phyloP scores from a whole-genome alignment of 2,797 vertebrate species.

The Setipinna tenuifilis region DNA sequence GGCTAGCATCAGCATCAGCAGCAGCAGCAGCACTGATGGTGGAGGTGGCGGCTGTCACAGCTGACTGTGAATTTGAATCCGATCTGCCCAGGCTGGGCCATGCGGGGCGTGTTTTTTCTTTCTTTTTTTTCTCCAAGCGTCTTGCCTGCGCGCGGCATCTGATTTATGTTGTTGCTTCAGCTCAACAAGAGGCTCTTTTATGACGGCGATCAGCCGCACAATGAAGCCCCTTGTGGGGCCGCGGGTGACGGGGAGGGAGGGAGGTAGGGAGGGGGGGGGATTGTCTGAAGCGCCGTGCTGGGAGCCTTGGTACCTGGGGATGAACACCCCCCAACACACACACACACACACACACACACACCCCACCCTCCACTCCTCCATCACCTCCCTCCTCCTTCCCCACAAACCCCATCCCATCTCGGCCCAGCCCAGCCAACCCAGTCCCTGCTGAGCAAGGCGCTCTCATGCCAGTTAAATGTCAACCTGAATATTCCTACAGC shows the following conservation, averaged over 20 bases:
- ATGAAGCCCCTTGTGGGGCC: constrained; percentile 16
- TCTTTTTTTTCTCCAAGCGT: too few species aligned
- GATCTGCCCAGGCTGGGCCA: neutral
- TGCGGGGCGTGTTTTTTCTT: neutral
- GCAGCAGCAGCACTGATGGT: neutral
- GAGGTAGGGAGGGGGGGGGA: too few species aligned
- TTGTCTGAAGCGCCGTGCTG: neutral
- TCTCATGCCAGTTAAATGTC: constrained; percentile 9
- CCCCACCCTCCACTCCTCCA: neutral
- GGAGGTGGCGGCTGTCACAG: neutral
- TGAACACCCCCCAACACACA: neutral
- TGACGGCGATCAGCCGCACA: neutral
- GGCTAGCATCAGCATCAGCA: neutral
- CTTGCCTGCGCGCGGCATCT: neutral
- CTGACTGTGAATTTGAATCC: constrained; percentile 2
- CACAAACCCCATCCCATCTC: too few species aligned
- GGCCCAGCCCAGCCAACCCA: neutral
- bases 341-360: too few species aligned
- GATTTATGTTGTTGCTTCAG: constrained; percentile 18
- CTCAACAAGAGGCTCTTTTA: constrained; percentile 24
- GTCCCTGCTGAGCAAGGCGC: constrained; percentile 6
- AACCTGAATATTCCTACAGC: constrained; percentile 12
- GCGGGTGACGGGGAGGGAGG: neutral
- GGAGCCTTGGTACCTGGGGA: neutral
- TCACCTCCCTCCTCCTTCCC: neutral